Percentiles rank a stretch among this genome's conserved stretches.
These are phyloP conservation scores for Pelmatolapia mariae DNA, from an alignment of 2,113 vertebrate genomes.

Conservation along the genomic window DNA sequence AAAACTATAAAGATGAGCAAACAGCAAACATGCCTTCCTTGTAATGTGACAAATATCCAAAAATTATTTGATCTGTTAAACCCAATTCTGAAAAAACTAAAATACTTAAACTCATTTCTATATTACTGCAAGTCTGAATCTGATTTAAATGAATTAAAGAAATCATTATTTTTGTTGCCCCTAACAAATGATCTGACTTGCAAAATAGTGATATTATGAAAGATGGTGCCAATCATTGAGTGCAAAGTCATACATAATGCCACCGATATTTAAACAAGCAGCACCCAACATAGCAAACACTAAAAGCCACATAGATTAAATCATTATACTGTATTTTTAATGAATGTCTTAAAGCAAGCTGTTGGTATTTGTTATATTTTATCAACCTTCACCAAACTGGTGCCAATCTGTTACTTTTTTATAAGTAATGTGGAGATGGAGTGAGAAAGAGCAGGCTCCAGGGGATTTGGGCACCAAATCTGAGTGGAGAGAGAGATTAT, in stretches of 20 bases:
- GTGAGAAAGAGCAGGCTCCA: not conserved
- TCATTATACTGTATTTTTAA: not conserved
- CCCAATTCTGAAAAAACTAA: not conserved
- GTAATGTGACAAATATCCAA: not conserved
- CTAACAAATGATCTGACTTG: not conserved
- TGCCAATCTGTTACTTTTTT: not conserved
- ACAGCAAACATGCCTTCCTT: not conserved
- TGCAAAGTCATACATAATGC: not conserved
- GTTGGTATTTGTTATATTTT: not conserved
- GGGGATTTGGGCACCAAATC: constrained; percentile 22
- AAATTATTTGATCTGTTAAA: not conserved
- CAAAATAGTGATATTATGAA: not conserved
- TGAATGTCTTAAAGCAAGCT: not conserved
- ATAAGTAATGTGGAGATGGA: not conserved
- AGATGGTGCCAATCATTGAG: not conserved
- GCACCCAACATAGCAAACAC: not conserved
- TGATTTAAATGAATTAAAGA: not conserved
- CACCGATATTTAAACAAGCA: not conserved
- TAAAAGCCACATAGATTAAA: not conserved
- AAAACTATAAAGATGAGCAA: not conserved
- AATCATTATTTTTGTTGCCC: not conserved
- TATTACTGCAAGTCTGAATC: not conserved
- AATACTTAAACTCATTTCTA: not conserved
- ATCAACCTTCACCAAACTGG: not conserved
- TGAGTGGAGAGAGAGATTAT: constrained; percentile 12